Evolutionary conservation across 2,113 vertebrate genomes (phyloP), one percentile per base, ranked within the genome.

Genomic region (Aspidoscelis tigris): DNA sequence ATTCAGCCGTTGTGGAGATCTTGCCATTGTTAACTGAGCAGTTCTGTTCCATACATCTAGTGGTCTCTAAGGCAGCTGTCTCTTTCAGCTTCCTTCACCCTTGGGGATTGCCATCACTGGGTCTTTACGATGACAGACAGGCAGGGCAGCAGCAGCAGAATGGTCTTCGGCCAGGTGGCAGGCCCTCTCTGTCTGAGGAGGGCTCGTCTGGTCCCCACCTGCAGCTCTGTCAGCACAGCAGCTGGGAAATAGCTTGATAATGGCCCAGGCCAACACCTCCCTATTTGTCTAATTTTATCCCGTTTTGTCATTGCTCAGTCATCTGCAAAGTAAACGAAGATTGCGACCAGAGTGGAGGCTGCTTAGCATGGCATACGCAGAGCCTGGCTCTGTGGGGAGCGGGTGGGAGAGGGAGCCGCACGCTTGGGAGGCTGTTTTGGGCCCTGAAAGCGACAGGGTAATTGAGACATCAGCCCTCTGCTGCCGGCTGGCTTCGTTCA

Each of bases 61-160:
- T 50, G 33, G 55, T 77, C 11, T 53, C 33, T 64, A 33, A 41
- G 55, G 33, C 20, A 50, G 47, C 78, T 80, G 78, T 50, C 24
- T 33, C 61, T 22, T 2, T 7, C 33, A 20, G 41, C 6, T 10
- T 1, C 7, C 22, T 64, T 1, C 16, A 7, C 10, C 74, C 74
- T 24, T 69, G 83, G 84, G 83, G 68, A 80, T 83, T 78, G 85
- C 80, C 39, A 65, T n/a, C 9, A 0, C 22, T 65, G 21, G 58
- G 18, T 41, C 18, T 26, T 47, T 6, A 10, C 20, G 55, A 10
- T 1, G 47, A 44, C 14, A 18, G 18, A 18, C 14, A 61, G 11
- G 58, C 3, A 18, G 2, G 7, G 44, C 53, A 26, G 61, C 26
- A 10, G 77, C 64, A 11, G 47, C 47, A 50, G 20, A 6, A 7